Base-by-base conservation (phyloP, 2,888 invertebrate genomes). In the Thelaira solivaga region DNA sequence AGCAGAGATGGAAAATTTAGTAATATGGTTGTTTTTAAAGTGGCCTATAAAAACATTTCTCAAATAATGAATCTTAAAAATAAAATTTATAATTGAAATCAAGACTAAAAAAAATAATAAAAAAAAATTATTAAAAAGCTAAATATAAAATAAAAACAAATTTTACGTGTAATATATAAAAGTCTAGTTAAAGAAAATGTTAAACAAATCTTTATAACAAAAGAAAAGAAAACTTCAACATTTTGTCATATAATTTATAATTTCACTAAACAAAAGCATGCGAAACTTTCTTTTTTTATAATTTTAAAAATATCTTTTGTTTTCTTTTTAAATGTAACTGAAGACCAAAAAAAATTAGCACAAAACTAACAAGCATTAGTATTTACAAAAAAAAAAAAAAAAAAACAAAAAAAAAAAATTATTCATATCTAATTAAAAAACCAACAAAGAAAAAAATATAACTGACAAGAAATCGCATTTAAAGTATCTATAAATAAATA, bases 381-480 rank as follows among this genome's bases (percentile, higher is more conserved):
- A 49, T 41, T 39, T 45, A 24, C 16, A 53, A 59, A 47, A 5
- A 53, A 49, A 57, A 69, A 26, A 10, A 26, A 39, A 24, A 2
- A 34, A 41, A 34, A 11, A 13, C n/a, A n/a, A n/a, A n/a, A n/a
- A n/a, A n/a, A n/a, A n/a, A n/a, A n/a, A n/a, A n/a, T n/a, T n/a
- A n/a, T n/a, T n/a, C n/a, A 29, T 29, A 31, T 18, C 31, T 43
- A 45, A 24, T 43, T 20, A 47, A 49, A 5, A 55, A 55, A 43
- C 10, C 7, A 57, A 57, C n/a, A 39, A 41, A 51, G 24, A 31
- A 11, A 22, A 57, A 67, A 64, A 41, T 62, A 43, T 18, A 41
- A 65, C 41, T 47, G 47, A 73, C 53, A 73, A 57, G 29, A 22
- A 16, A 65, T 49, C 64, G 65, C 65, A 73, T 65, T 65, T 73